Evolutionary conservation across 1,140 invertebrate genomes (phyloP).

Genomic region (Pseudachorutes palmiensis): DNA sequence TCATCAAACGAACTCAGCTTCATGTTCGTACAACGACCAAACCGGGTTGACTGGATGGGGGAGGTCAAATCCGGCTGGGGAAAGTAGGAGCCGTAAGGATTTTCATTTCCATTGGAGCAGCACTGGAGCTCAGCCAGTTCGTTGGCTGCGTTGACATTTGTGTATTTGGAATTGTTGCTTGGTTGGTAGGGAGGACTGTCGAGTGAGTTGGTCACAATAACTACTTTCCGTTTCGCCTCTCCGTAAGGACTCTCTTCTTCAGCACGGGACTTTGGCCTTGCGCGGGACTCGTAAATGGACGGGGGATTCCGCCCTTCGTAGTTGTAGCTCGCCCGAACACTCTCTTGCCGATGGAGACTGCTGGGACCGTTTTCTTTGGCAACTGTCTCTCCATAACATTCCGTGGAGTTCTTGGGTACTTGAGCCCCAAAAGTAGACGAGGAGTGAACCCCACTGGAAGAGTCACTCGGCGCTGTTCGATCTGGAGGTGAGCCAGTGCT

Average conservation of each 20-base stretch:
- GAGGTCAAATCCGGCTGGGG: background rate
- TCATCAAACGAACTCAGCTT: background rate
- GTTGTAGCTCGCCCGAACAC: constrained; percentile 15
- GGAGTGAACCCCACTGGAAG: constrained; percentile 24
- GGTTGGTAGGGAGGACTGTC: too few relatives aligned
- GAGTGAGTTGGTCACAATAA: too few relatives aligned
- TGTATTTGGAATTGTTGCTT: too few relatives aligned
- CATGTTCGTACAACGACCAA: background rate
- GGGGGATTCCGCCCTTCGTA: constrained; percentile 11
- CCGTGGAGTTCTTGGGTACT: constrained; percentile 3
- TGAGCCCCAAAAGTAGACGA: constrained; percentile 8
- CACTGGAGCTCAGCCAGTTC: background rate
- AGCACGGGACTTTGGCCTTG: constrained; percentile 1
- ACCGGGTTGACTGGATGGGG: background rate
- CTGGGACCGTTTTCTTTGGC: constrained; percentile 16
- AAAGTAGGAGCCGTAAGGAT: too few relatives aligned
- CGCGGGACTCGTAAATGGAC: constrained; percentile 6
- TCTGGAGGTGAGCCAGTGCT: constrained; percentile 29
- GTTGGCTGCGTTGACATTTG: too few relatives aligned
- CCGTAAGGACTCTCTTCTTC: background rate
- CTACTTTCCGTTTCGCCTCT: too few relatives aligned
- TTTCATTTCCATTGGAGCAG: too few relatives aligned
- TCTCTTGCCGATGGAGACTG: constrained; percentile 4
- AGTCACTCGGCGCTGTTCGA: constrained; percentile 28
- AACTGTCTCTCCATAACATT: background rate